Evolutionary conservation across 64 coral and sea anemone genomes (phyloP).

Genomic region (Montipora foliosa): DNA sequence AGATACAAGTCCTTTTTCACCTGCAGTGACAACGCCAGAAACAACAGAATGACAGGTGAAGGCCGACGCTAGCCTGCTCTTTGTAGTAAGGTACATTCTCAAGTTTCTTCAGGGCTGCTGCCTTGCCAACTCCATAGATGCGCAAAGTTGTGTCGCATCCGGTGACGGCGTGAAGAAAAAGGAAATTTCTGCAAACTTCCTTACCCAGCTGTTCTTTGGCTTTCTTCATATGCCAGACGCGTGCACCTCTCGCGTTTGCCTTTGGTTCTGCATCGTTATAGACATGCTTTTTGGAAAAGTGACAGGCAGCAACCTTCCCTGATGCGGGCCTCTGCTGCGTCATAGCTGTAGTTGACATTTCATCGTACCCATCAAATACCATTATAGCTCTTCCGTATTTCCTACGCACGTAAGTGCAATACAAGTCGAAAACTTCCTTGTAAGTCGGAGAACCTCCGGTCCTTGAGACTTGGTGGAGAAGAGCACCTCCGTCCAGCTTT

Average conservation of each 20-base stretch:
- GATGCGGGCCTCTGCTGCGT: too few relatives aligned
- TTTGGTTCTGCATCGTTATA: too few relatives aligned
- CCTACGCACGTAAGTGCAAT: constrained; percentile 45
- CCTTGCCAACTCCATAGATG: constrained; percentile 36
- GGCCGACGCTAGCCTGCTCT: neutral
- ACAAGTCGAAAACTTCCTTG: constrained; percentile 46
- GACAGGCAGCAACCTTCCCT: too few relatives aligned
- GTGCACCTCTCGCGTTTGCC: too few relatives aligned
- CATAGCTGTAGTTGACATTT: too few relatives aligned
- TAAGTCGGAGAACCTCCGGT: constrained; percentile 51
- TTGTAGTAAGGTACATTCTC: neutral
- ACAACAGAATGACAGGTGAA: neutral
- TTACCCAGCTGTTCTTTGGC: too few relatives aligned
- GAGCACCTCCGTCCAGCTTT: constrained; percentile 65
- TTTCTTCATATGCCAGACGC: too few relatives aligned
- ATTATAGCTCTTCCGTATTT: constrained; percentile 48
- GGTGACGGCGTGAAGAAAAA: neutral
- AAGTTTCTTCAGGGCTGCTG: constrained; percentile 32
- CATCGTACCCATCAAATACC: constrained; percentile 69
- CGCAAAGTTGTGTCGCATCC: constrained; percentile 40
- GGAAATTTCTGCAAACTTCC: too few relatives aligned
- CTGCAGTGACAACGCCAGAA: constrained; percentile 6
- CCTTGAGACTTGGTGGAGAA: constrained; percentile 60
- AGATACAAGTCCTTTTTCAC: constrained; percentile 27
- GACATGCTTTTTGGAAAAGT: too few relatives aligned